phyloP scores from a whole-genome alignment of 2,797 vertebrate species.

The Sebastes vulpes region DNA sequence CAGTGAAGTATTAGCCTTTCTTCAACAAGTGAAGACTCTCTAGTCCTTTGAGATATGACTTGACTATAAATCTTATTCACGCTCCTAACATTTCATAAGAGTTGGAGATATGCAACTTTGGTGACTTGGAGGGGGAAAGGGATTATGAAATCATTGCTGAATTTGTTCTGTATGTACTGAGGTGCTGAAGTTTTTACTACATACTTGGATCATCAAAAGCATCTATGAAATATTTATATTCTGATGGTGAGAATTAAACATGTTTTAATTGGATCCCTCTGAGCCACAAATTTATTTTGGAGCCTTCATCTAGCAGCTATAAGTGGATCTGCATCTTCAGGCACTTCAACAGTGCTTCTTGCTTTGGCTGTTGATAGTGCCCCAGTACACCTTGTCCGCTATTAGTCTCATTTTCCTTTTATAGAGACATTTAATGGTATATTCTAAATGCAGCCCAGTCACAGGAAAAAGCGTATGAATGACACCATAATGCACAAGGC shows the following conservation, averaged over 20 bases:
- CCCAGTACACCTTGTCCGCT: background rate
- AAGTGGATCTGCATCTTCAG: no score
- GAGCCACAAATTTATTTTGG: no score
- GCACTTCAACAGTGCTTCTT: no score
- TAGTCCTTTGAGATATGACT: background rate
- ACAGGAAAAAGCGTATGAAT: no score
- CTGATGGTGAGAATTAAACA: background rate
- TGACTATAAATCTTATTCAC: background rate
- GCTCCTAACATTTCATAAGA: background rate
- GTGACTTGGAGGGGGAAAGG: background rate
- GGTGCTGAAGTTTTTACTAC: background rate
- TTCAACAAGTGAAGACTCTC: background rate
- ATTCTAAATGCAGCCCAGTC: background rate
- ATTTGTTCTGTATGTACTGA: background rate
- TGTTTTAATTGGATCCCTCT: background rate
- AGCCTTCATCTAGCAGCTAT: no score
- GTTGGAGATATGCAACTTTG: background rate
- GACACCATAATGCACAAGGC: no score
- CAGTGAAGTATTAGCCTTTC: background rate
- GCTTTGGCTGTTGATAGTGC: no score
- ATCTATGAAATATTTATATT: background rate
- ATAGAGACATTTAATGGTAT: background rate
- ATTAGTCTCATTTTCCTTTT: background rate
- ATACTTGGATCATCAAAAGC: background rate
- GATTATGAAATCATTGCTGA: background rate